These are phyloP conservation scores for Atta cephalotes DNA, from an alignment of 1,140 invertebrate species.

Conservation along the genomic window DNA sequence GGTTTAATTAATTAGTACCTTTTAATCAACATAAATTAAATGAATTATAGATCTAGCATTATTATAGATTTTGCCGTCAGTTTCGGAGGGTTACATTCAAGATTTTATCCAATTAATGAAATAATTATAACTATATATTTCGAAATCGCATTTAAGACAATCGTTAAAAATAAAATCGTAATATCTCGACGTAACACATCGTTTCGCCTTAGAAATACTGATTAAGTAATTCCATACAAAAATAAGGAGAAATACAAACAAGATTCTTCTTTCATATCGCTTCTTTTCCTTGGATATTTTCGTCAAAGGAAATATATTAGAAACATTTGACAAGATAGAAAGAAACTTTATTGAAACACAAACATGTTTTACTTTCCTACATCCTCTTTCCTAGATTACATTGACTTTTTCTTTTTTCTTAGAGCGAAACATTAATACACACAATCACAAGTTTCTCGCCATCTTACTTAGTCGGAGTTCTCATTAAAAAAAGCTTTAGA, in stretches of 20 bases:
- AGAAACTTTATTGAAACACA: conserved; percentile 2
- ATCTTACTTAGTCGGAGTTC: neutral
- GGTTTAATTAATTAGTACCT: too few relatives aligned
- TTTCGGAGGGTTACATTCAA: too few relatives aligned
- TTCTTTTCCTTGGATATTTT: neutral
- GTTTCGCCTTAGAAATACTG: neutral
- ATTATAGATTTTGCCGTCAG: too few relatives aligned
- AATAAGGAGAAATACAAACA: neutral
- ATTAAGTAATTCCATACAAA: neutral
- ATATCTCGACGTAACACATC: too few relatives aligned
- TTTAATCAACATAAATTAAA: too few relatives aligned
- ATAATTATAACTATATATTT: too few relatives aligned
- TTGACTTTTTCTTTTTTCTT: neutral
- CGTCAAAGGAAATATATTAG: neutral
- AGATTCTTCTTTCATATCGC: neutral
- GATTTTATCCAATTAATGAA: too few relatives aligned
- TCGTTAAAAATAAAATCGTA: too few relatives aligned
- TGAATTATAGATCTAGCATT: too few relatives aligned
- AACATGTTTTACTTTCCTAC: neutral
- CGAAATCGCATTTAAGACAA: too few relatives aligned
- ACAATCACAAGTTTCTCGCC: neutral
- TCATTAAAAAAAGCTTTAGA: neutral
- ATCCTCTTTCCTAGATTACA: neutral
- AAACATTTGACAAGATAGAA: neutral
- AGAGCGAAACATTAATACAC: neutral